Percentiles rank a stretch among this genome's conserved stretches.
Evolutionary conservation across 37 sponge, comb jelly and placozoan genomes (phyloP).

Genomic region (Agelas oroides): DNA sequence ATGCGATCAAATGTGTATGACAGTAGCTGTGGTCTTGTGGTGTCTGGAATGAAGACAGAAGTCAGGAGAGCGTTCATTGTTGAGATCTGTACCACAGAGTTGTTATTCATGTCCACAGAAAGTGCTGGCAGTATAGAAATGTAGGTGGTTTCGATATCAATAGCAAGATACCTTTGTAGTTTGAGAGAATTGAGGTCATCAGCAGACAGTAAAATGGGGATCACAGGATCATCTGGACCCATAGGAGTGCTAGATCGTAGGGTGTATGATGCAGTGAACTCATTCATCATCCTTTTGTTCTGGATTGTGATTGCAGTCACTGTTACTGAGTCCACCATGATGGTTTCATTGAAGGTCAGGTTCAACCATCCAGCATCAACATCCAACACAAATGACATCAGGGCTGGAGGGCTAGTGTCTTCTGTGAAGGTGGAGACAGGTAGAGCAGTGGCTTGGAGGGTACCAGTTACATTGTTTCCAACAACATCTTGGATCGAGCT

Average conservation of each 20-base stretch:
- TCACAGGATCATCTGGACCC: constrained; percentile 10
- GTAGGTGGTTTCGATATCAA: constrained; percentile 70
- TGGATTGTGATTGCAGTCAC: constrained; percentile 58
- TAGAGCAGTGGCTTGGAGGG: constrained; percentile 4
- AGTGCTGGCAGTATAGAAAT: constrained; percentile 37
- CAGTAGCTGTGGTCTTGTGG: constrained; percentile 65
- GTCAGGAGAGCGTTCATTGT: constrained; percentile 24
- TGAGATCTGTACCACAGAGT: constrained; percentile 39
- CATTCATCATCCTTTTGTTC: constrained; percentile 55
- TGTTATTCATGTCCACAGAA: constrained; percentile 59
- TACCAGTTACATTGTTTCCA: constrained; percentile 47
- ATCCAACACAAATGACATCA: constrained; percentile 69
- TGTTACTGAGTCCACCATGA: constrained; percentile 47
- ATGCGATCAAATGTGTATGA: constrained; percentile 84
- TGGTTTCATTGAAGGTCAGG: constrained; percentile 86
- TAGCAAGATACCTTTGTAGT: constrained; percentile 64
- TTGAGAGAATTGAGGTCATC: constrained; percentile 90
- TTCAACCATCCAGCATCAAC: constrained; percentile 67
- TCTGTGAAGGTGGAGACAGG: constrained; percentile 49
- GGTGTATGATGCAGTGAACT: constrained; percentile 29
- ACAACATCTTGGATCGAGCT: constrained; percentile 49
- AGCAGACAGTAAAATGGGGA: constrained; percentile 68
- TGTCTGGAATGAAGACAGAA: constrained; percentile 62
- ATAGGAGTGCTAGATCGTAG: constrained; percentile 36
- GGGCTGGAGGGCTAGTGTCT: constrained; percentile 63